phyloP scores from a whole-genome alignment of 1,140 invertebrate species.

The Medauroidea extradentata region DNA sequence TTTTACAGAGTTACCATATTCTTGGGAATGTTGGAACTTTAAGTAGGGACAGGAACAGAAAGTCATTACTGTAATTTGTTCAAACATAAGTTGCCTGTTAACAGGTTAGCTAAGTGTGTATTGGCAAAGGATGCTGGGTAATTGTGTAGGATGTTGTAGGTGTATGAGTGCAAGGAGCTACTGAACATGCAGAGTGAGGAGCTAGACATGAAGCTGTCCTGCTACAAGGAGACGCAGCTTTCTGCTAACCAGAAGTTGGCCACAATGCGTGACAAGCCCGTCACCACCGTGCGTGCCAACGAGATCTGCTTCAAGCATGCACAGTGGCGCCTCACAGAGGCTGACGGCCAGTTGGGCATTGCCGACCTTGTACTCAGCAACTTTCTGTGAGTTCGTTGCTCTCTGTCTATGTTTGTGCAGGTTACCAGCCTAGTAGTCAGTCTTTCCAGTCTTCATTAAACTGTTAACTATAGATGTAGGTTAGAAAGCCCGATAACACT shows the following conservation, averaged over 20 bases:
- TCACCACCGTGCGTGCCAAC: constrained; percentile 78
- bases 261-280: constrained; percentile 55
- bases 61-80: too few species aligned
- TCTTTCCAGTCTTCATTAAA: too few species aligned
- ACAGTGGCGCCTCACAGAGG: constrained; percentile 96
- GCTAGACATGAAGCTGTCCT: constrained; percentile 84
- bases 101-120: too few species aligned
- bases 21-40: too few species aligned
- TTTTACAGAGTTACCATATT: too few species aligned
- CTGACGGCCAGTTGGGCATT: constrained; percentile 95
- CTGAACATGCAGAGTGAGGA: constrained; percentile 85
- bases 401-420: too few species aligned
- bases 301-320: constrained; percentile 99
- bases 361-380: constrained; percentile 93
- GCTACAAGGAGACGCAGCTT: constrained; percentile 82
- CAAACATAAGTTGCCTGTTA: too few species aligned
- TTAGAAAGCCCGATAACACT: too few species aligned
- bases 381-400: constrained; percentile 83
- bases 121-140: too few species aligned
- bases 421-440: too few species aligned
- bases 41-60: too few species aligned
- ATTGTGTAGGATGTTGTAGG: constrained; percentile 42
- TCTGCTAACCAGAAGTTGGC: constrained; percentile 54
- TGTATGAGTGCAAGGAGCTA: constrained; percentile 87
- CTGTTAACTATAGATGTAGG: too few species aligned